These are phyloP conservation scores for Bhutanitis thaidina DNA, from an alignment of 2,888 invertebrate genomes.

Conservation along the genomic window DNA sequence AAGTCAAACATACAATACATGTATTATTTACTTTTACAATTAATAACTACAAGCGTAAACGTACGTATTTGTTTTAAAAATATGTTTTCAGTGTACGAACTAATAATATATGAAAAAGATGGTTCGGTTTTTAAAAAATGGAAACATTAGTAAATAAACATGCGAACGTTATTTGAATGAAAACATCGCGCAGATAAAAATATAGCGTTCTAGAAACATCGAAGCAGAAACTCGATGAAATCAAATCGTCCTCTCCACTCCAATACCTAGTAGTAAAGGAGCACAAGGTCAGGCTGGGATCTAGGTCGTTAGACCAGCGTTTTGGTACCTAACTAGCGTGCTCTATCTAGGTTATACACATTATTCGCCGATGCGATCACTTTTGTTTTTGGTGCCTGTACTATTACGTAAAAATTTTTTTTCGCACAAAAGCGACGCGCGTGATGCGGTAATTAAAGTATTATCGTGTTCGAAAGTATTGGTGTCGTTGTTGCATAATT, in stretches of 20 bases:
- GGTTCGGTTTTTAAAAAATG: too few relatives aligned
- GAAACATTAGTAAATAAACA: too few relatives aligned
- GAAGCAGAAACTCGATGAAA: constrained; percentile 16
- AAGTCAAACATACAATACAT: too few relatives aligned
- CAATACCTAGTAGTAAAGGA: constrained; percentile 16
- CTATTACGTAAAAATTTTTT: constrained; percentile 5
- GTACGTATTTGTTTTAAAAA: too few relatives aligned
- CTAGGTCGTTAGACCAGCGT: constrained; percentile 24
- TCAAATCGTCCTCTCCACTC: constrained; percentile 23
- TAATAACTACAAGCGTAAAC: too few relatives aligned
- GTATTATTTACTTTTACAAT: too few relatives aligned
- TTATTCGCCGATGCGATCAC: constrained; percentile 3
- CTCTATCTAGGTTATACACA: constrained; percentile 21
- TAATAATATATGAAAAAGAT: too few relatives aligned
- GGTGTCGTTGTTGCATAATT: too few relatives aligned
- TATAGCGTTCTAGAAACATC: constrained; percentile 10
- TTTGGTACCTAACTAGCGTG: constrained; percentile 24
- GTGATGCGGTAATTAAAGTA: not conserved
- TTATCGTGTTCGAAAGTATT: too few relatives aligned
- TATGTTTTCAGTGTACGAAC: too few relatives aligned
- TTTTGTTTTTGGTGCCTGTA: constrained; percentile 8
- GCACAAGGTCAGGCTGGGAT: constrained; percentile 23
- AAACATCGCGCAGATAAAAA: constrained; percentile 1
- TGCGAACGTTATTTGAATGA: not conserved
- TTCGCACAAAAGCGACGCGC: not conserved